Base-by-base conservation (phyloP, 1,140 invertebrate genomes). In the Meloidogyne chitwoodi region DNA sequence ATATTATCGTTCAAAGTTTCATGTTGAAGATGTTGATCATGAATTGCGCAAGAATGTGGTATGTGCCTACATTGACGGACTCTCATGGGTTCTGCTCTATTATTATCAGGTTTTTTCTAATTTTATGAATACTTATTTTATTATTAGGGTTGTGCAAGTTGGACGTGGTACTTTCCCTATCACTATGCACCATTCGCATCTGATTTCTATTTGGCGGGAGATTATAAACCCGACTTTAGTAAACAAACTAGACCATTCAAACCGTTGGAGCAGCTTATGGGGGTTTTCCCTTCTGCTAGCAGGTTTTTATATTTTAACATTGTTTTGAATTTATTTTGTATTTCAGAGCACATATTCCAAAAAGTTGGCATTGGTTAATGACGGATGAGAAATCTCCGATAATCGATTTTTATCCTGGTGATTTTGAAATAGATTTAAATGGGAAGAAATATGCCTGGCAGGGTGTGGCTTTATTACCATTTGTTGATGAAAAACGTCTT, bases 141-240 rank as follows among this genome's bases (percentile, higher is more conserved):
- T 76, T 88, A 84, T 65, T 83, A 92, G 91, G 97, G 97, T 63
- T 99, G 96, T 89, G 93, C 94, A 26, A 97, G 94, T 2, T 99
- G 97, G 97, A 94, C 96, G 88, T 99, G 97, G 97, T 99, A 97
- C 89, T 99, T 95, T 89, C 97, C 97, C 0, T 99, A 96, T 88
- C 96, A 99, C 89, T 99, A 99, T 90, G 96, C 97, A 2, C 96
- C 96, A n/a, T 99, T 99, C 90, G 96, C 97, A 5, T 98, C 95
- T 48, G 96, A 99, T 89, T 99, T 99, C 88, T 90, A 94, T 27
- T 94, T 97, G 85, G 93, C 99, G 56, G 91, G 91, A 68, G 92
- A 93, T 14, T 88, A 96, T 2, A 91, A 92, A 63, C 93, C 93
- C 0, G 90, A 92, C 83, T 99, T 99, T 89, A 92, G 94, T 84